A percentile compares a stretch with the other conserved stretches of the same genome.
These are phyloP conservation scores for Deroplatys truncata DNA, from an alignment of 2,888 invertebrate species.

Conservation along the genomic window DNA sequence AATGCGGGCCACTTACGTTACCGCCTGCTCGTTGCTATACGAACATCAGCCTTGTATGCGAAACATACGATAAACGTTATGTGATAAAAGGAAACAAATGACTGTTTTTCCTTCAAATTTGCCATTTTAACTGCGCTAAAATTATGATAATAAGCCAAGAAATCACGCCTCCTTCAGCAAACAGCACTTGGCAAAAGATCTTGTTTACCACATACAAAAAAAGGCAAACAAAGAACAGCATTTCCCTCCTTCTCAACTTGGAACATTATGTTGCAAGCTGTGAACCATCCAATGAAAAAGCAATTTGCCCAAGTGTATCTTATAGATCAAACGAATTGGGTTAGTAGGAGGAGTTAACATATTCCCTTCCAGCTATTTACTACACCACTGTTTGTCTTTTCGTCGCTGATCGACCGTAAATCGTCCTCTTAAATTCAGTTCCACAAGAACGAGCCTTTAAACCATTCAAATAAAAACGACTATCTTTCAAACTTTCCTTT, in stretches of 20 bases:
- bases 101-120: no score
- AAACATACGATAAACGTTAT: no score
- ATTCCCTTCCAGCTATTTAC: background rate
- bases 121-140: background rate
- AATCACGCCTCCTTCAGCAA: background rate
- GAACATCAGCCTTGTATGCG: no score
- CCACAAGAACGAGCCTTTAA: no score
- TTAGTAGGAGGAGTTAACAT: background rate
- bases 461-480: no score
- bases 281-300: background rate
- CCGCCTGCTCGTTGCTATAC: no score
- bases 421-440: background rate
- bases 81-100: no score
- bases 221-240: background rate
- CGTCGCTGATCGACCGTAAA: background rate
- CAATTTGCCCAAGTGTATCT: background rate
- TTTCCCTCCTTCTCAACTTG: background rate
- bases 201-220: background rate
- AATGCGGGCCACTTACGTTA: no score
- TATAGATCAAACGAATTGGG: background rate
- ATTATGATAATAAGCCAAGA: background rate
- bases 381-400: no score
- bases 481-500: no score
- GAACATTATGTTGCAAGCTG: background rate
- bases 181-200: background rate